phyloP scores from a whole-genome alignment of 2,888 invertebrate genomes.

The Drosophila diplacantha region DNA sequence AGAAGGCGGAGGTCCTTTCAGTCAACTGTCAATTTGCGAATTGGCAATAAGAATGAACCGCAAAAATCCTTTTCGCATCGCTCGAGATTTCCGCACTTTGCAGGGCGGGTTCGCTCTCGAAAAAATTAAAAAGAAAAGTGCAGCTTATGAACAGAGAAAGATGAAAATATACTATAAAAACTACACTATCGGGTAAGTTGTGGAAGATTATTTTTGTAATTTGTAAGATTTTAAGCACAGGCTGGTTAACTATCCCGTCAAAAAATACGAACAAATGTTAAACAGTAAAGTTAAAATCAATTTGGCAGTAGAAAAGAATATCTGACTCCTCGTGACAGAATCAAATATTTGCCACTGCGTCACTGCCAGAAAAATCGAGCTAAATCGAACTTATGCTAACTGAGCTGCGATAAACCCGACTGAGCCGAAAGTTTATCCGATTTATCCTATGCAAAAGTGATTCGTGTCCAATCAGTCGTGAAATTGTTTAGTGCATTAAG shows the following conservation, averaged over 20 bases:
- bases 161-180: background rate
- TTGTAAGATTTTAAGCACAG: background rate
- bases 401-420: conserved; percentile 28
- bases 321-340: background rate
- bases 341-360: background rate
- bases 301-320: background rate
- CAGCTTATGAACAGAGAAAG: background rate
- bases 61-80: conserved; percentile 12
- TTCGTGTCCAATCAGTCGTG: conserved; percentile 59
- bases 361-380: conserved; percentile 6
- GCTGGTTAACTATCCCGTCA: background rate
- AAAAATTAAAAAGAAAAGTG: background rate
- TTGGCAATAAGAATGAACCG: conserved; percentile 3
- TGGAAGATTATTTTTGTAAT: background rate
- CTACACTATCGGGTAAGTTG: background rate
- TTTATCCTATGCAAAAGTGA: conserved; percentile 53
- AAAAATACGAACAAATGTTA: background rate
- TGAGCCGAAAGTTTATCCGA: conserved; percentile 43
- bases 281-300: too few species aligned
- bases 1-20: background rate
- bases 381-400: conserved; percentile 22
- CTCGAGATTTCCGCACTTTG: conserved; percentile 2
- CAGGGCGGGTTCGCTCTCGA: background rate
- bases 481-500: conserved; percentile 62
- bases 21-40: conserved; percentile 28